Percentiles rank a stretch among this genome's conserved stretches.
These are phyloP conservation scores for Arge pagana DNA, from an alignment of 2,888 invertebrate genomes.

Conservation along the genomic window DNA sequence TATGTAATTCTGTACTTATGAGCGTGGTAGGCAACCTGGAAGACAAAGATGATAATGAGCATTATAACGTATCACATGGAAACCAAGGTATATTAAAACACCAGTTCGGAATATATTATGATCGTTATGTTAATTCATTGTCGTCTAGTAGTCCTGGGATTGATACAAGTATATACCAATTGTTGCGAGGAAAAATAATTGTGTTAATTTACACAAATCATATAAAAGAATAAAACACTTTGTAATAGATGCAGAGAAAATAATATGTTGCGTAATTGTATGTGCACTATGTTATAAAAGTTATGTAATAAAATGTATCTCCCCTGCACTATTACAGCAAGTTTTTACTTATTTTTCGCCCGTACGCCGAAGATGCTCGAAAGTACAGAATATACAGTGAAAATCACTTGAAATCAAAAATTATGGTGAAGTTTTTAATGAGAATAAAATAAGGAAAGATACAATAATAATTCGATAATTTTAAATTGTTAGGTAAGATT, in stretches of 20 bases:
- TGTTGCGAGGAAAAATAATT: neutral
- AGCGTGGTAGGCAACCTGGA: constrained; percentile 10
- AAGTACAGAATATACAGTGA: constrained; percentile 18
- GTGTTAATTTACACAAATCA: too few species aligned
- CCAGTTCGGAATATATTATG: neutral
- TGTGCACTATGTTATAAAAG: neutral
- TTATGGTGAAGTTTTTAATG: constrained; percentile 51
- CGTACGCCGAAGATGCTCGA: constrained; percentile 6
- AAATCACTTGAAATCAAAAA: constrained; percentile 14
- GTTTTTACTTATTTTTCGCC: neutral
- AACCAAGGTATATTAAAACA: neutral
- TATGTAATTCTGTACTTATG: constrained; percentile 18
- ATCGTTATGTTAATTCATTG: neutral
- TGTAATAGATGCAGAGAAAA: too few species aligned
- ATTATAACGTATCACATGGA: neutral
- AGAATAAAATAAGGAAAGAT: constrained; percentile 57
- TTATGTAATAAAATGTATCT: constrained; percentile 3
- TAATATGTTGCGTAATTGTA: too few species aligned
- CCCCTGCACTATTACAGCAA: constrained; percentile 14
- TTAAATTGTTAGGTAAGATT: constrained; percentile 52
- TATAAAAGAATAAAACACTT: neutral
- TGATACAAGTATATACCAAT: neutral
- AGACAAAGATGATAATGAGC: constrained; percentile 15
- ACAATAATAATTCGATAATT: constrained; percentile 53
- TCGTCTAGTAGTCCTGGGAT: neutral